Conservation (phyloP, 2,113 vertebrate genomes). For the Triplophysa tibetana region DNA sequence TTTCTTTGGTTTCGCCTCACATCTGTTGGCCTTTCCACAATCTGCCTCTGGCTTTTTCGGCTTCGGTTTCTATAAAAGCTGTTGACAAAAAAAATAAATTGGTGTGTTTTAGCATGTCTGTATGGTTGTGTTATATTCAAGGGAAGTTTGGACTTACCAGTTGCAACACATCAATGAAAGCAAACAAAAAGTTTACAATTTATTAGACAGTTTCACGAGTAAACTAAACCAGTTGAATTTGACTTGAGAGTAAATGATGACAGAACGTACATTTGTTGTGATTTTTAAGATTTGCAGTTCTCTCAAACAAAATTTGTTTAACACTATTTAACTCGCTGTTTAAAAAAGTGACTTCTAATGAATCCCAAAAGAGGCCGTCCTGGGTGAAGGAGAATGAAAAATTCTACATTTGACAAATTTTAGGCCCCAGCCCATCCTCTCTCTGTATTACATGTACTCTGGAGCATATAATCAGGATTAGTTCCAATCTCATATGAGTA, state of each 20-base stretch:
- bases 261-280: not conserved
- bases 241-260: too few species aligned
- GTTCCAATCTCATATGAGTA: constrained; percentile 7
- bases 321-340: not conserved
- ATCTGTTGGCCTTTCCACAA: constrained; percentile 30
- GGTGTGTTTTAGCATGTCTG: not conserved
- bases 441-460: not conserved
- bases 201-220: not conserved
- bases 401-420: constrained; percentile 24
- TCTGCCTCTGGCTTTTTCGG: constrained; percentile 48
- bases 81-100: not conserved
- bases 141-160: not conserved
- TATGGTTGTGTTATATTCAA: not conserved
- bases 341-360: not conserved
- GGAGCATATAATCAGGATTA: constrained; percentile 42
- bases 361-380: not conserved
- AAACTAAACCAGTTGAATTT: not conserved
- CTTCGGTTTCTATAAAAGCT: constrained; percentile 45
- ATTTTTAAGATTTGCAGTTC: not conserved
- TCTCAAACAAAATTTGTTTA: not conserved
- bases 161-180: constrained; percentile 9
- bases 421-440: not conserved
- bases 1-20: constrained; percentile 50
- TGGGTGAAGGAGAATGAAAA: constrained; percentile 3
- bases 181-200: not conserved